Percentiles rank a stretch among this genome's conserved stretches.
These are phyloP conservation scores for Ephialtes manifestator DNA, from an alignment of 2,888 invertebrate species.

Conservation along the genomic window DNA sequence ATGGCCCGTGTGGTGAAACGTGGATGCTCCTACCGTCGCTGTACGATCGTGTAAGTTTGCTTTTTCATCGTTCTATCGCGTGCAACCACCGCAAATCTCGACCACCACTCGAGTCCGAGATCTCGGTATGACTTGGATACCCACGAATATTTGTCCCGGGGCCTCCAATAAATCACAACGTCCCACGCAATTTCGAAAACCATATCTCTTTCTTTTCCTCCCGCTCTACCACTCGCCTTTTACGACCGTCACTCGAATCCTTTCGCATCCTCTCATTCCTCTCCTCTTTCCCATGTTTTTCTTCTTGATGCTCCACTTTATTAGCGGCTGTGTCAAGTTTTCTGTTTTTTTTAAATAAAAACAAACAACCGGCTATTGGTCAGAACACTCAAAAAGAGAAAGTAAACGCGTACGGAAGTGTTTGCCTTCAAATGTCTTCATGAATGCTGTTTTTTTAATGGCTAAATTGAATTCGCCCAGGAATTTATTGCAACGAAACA, in stretches of 20 bases:
- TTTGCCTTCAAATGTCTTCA: not conserved
- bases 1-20: constrained; percentile 48
- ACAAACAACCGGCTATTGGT: not conserved
- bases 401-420: not conserved
- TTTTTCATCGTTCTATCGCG: constrained; percentile 43
- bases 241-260: not conserved
- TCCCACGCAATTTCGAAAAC: constrained; percentile 33
- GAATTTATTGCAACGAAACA: too few relatives aligned
- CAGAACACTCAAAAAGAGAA: not conserved
- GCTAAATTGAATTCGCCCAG: not conserved
- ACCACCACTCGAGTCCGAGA: constrained; percentile 45
- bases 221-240: not conserved
- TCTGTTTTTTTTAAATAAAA: not conserved
- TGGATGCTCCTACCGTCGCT: constrained; percentile 18
- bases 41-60: constrained; percentile 49
- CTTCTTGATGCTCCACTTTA: not conserved
- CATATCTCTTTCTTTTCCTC: constrained; percentile 24
- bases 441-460: not conserved
- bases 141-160: constrained; percentile 39
- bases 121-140: constrained; percentile 30
- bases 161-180: constrained; percentile 36
- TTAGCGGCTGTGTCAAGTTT: constrained; percentile 14
- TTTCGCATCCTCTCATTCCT: not conserved
- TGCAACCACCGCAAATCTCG: constrained; percentile 43
- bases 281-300: not conserved